Percentiles rank a stretch among this genome's conserved stretches.
These are phyloP conservation scores for Crypturellus undulatus DNA, from an alignment of 2,113 vertebrate genomes.

Conservation along the genomic window DNA sequence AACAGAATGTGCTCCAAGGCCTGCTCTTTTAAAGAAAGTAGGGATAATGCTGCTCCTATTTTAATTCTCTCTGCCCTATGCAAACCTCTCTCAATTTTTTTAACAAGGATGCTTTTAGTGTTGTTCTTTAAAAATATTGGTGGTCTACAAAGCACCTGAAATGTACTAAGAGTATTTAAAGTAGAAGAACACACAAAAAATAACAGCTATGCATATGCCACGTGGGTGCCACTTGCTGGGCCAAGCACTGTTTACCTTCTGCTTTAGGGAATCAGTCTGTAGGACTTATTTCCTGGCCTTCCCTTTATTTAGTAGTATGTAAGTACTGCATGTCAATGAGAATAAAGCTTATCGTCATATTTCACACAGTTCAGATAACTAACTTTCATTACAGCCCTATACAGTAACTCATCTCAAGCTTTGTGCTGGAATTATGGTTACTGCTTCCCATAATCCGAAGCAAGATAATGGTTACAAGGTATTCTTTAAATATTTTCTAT, in stretches of 20 bases:
- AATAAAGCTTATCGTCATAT: not conserved
- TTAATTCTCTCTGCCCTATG: not conserved
- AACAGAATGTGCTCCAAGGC: not conserved
- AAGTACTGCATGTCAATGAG: not conserved
- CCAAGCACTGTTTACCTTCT: not conserved
- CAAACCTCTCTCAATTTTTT: not conserved
- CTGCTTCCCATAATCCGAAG: conserved; percentile 97
- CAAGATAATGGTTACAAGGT: conserved; percentile 99
- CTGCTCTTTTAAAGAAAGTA: not conserved
- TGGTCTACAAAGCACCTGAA: not conserved
- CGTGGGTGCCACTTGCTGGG: not conserved
- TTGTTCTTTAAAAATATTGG: not conserved
- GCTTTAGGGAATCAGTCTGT: not conserved
- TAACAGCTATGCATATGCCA: not conserved
- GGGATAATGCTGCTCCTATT: not conserved
- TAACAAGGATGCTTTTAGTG: fast-evolving
- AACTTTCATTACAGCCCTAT: conserved; percentile 85
- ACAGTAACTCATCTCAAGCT: conserved; percentile 89
- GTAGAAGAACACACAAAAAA: not conserved
- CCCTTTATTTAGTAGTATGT: not conserved
- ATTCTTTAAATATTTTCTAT: conserved; percentile 8
- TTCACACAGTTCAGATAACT: not conserved
- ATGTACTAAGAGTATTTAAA: not conserved
- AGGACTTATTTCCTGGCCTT: not conserved
- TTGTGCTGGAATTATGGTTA: conserved; percentile 96